Percentiles rank a stretch among this genome's conserved stretches.
Conservation (phyloP, 2,888 invertebrate genomes). For the Drosophila anomalipes region DNA sequence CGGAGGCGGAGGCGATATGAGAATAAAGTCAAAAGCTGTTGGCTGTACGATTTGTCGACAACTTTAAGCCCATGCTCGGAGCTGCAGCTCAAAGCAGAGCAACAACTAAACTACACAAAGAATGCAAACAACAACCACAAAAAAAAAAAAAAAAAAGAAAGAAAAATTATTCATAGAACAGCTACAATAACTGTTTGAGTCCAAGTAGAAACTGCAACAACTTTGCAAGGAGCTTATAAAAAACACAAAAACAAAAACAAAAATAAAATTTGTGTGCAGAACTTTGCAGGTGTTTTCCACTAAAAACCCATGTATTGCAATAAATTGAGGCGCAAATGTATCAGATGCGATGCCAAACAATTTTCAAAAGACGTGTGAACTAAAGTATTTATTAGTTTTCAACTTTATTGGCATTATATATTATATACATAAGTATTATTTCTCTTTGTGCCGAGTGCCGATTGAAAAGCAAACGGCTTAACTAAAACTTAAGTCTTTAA, state of each 20-base stretch:
- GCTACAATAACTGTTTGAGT: slow-evolving; percentile 2
- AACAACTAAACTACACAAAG: slow-evolving; percentile 16
- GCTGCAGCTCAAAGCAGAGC: slow-evolving; percentile 4
- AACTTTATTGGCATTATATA: not conserved
- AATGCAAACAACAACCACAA: slow-evolving; percentile 3
- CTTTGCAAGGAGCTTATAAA: not conserved
- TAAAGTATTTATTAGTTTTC: not conserved
- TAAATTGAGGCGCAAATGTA: not conserved
- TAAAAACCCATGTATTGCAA: not conserved
- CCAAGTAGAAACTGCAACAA: not conserved
- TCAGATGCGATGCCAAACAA: not conserved
- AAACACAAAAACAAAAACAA: not conserved
- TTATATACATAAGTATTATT: not conserved
- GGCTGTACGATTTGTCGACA: slow-evolving; percentile 33
- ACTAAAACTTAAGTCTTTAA: not conserved
- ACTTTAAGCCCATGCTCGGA: slow-evolving; percentile 33
- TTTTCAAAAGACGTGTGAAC: not conserved
- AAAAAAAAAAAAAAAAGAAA: not conserved
- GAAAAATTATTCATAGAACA: not conserved
- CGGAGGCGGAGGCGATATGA: not conserved
- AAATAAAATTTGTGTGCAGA: no score
- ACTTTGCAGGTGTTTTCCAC: slow-evolving; percentile 3
- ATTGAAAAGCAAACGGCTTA: not conserved
- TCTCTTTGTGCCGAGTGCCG: not conserved
- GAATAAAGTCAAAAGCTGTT: slow-evolving; percentile 38